Base-by-base conservation (phyloP, 2,113 vertebrate genomes). In the Neopipo cinnamomea region DNA sequence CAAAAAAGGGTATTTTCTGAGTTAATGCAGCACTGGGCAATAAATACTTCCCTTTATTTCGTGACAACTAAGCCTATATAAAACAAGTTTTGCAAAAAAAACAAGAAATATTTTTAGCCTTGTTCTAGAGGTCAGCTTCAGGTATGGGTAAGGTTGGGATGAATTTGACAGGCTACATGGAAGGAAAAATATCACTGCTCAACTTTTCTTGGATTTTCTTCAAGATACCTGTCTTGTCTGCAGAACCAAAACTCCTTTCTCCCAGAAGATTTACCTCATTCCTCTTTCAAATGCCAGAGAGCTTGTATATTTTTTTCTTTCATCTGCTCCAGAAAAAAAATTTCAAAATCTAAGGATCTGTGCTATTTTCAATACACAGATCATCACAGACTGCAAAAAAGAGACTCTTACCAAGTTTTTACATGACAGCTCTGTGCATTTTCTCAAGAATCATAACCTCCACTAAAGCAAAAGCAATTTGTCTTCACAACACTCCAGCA, bases 401-500 rank as follows among this genome's bases (percentile, higher is more conserved):
- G 33, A 56, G 30, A n/a, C 30, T 71, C 31, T 84, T 67, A 79
- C 33, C 58, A 76, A 56, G 47, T 47, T 67, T 56, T 65, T 50
- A 89, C 30, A 23, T 59, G 72, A 73, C 30, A 83, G 35, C 33
- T 74, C 42, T 41, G 46, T 49, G 50, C 55, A 61, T 85, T 95
- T 92, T 67, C 41, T 93, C 37, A 61, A 81, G 55, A 94, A 90
- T 95, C 52, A 37, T 81, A 86, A 49, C 27, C 84, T 93, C 50
- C 35, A 71, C 30, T 82, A 77, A 91, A 95, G 76, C 27, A 83
- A 94, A 91, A 88, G 63, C 47, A 83, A 85, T 88, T 95, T 96
- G 62, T 59, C 88, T 93, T 79, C 78, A 46, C 62, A 89, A 44
- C 4, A 11, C 41, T 88, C 19, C 62, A 50, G 8, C 78, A 76